Conservation (phyloP, 1,140 invertebrate genomes). For the Gonatopus flavifemur region DNA sequence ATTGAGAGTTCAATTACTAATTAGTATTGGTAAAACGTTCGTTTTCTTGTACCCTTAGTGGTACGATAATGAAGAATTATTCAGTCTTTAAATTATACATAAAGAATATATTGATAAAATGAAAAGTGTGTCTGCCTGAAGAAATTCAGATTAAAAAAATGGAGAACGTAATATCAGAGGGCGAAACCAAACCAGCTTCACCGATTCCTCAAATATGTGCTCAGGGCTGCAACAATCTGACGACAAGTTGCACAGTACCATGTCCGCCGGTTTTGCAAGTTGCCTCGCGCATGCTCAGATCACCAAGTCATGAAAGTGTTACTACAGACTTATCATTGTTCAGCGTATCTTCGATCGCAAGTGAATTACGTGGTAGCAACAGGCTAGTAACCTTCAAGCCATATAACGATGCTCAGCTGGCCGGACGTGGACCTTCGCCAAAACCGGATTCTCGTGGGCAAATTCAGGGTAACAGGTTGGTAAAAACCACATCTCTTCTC, state of each 20-base stretch:
- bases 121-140: too few species aligned
- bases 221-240: constrained; percentile 25
- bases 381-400: constrained; percentile 63
- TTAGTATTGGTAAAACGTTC: too few species aligned
- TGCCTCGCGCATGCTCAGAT: constrained; percentile 69
- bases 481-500: constrained; percentile 1
- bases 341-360: constrained; percentile 74
- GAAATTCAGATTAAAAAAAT: too few species aligned
- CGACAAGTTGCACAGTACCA: constrained; percentile 40
- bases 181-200: constrained; percentile 35
- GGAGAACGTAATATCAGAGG: constrained; percentile 49
- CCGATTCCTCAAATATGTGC: constrained; percentile 21
- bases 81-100: too few species aligned
- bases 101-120: too few species aligned
- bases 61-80: too few species aligned
- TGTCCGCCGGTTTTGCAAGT: constrained; percentile 56
- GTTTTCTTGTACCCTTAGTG: too few species aligned
- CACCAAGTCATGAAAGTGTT: constrained; percentile 80
- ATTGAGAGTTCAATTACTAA: too few species aligned
- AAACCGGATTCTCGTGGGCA: constrained; percentile 64
- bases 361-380: constrained; percentile 61
- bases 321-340: constrained; percentile 80
- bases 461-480: constrained; percentile 48
- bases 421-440: constrained; percentile 67
- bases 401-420: constrained; percentile 58